These are phyloP conservation scores for Patella ulyssiponensis DNA, from an alignment of 2,888 invertebrate genomes.

Conservation along the genomic window DNA sequence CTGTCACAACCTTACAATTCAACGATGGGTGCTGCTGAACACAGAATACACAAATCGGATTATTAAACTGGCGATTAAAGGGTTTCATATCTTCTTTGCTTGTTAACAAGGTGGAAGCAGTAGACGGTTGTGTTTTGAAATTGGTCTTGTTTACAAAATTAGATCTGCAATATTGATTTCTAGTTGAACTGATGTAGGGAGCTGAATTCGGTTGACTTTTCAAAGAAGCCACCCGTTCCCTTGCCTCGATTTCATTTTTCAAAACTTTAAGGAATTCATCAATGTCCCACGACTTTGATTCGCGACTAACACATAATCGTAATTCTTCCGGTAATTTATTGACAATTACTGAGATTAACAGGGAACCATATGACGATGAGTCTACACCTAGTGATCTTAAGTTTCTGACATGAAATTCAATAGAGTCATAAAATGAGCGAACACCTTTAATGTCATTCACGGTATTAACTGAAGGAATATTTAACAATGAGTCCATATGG, in stretches of 20 bases:
- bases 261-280: background rate
- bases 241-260: background rate
- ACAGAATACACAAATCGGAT: background rate
- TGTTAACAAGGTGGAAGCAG: background rate
- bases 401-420: background rate
- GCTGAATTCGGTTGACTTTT: background rate
- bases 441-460: background rate
- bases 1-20: background rate
- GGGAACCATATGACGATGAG: background rate
- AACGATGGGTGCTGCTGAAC: background rate
- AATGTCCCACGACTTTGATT: background rate
- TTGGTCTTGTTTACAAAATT: background rate
- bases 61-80: background rate
- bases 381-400: background rate
- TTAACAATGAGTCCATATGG: background rate
- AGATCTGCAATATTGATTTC: background rate
- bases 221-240: background rate
- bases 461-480: background rate
- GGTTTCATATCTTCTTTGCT: background rate
- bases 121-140: background rate
- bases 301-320: background rate
- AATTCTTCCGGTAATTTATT: conserved; percentile 4
- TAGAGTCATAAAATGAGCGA: background rate
- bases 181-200: background rate
- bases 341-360: background rate